Evolutionary conservation across 35 echinoderm and acorn worm species (phyloP).

Genomic region (Anneissia japonica): DNA sequence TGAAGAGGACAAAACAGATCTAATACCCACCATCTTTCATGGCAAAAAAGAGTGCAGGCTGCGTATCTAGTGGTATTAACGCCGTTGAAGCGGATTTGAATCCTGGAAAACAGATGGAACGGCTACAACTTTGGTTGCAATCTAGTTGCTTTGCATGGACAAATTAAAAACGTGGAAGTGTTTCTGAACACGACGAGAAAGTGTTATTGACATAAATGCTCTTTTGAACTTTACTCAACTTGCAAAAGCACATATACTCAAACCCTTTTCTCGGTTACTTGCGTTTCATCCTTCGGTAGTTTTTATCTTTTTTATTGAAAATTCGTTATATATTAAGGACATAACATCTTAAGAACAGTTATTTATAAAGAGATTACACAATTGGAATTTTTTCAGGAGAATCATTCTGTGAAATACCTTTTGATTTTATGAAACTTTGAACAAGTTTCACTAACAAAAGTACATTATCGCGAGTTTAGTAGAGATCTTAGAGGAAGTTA

Average conservation of each 20-base stretch:
- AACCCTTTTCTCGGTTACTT: neutral
- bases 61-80: neutral
- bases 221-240: neutral
- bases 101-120: neutral
- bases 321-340: neutral
- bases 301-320: neutral
- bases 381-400: neutral
- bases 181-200: neutral
- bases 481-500: neutral
- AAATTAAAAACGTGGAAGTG: neutral
- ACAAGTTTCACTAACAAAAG: neutral
- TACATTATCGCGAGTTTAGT: neutral
- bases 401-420: neutral
- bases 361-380: neutral
- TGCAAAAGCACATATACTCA: neutral
- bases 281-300: neutral
- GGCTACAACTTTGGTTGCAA: neutral
- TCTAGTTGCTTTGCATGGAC: neutral
- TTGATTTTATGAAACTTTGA: neutral
- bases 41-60: neutral
- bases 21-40: slow-evolving; percentile 15
- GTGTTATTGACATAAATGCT: neutral
- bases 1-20: neutral
- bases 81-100: neutral
- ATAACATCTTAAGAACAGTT: neutral